These are phyloP conservation scores for Mixornis gularis DNA, from an alignment of 2,113 vertebrate species.

Conservation along the genomic window DNA sequence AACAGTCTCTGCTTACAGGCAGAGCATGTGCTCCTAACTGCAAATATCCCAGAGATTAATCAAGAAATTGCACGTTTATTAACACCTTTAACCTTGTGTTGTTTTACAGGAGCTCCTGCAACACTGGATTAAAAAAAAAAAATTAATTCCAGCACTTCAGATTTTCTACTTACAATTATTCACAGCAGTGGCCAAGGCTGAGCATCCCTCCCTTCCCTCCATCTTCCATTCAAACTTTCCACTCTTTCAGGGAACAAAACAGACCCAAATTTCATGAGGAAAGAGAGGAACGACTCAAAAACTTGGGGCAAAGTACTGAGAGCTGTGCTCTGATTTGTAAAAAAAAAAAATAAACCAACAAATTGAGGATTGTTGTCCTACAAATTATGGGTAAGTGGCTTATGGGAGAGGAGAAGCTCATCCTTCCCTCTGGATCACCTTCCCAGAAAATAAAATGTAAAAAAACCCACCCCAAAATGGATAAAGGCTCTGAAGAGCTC, in stretches of 20 bases:
- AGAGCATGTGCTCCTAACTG: neutral
- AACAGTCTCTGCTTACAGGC: neutral
- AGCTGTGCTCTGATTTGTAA: neutral
- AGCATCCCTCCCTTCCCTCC: neutral
- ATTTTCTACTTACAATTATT: neutral
- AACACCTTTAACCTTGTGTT: neutral
- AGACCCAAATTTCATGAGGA: neutral
- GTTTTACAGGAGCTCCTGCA: neutral
- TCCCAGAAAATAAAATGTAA: neutral
- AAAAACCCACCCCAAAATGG: neutral
- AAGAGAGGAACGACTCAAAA: neutral
- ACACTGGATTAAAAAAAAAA: neutral
- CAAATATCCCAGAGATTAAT: neutral
- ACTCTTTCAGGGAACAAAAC: slow-evolving; percentile 54
- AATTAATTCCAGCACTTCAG: neutral
- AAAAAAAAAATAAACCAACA: neutral
- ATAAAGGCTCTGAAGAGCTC: neutral
- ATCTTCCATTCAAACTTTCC: neutral
- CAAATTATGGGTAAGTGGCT: neutral
- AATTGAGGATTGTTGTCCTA: neutral
- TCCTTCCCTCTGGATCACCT: neutral
- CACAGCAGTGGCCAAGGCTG: slow-evolving; percentile 18
- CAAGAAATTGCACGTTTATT: neutral
- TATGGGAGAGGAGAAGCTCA: neutral
- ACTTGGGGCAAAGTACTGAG: neutral